Conservation (phyloP, 2,113 vertebrate species). For the Tringa solitaria region DNA sequence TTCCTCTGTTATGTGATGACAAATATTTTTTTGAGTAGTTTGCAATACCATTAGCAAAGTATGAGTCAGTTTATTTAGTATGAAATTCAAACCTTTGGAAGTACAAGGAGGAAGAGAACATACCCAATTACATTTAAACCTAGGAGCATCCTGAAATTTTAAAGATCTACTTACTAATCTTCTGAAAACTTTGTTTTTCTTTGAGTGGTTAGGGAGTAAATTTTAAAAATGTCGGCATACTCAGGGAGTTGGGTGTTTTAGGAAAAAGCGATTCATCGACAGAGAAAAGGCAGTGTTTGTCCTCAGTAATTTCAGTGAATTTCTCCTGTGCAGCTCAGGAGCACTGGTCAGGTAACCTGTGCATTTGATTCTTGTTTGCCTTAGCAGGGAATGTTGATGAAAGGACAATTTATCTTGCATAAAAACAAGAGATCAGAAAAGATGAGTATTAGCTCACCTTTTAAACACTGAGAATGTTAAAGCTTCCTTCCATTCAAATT, state of each 20-base stretch:
- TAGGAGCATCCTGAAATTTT: neutral
- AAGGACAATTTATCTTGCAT: slow-evolving; percentile 3
- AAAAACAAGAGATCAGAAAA: neutral
- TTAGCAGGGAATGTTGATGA: neutral
- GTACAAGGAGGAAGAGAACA: neutral
- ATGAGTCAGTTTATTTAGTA: neutral
- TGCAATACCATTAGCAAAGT: neutral
- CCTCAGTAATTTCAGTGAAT: neutral
- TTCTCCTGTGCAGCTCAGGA: neutral
- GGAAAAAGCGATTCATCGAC: neutral
- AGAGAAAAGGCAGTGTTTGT: neutral
- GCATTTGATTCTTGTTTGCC: neutral
- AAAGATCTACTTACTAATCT: neutral
- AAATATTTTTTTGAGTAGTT: neutral
- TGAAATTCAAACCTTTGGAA: neutral
- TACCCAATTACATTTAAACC: neutral
- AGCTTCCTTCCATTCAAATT: neutral
- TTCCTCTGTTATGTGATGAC: neutral
- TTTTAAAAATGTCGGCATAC: neutral
- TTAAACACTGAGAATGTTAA: neutral
- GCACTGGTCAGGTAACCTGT: neutral
- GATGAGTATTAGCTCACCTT: neutral
- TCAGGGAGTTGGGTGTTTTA: neutral
- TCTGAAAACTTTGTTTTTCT: neutral
- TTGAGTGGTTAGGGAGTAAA: neutral